Evolutionary conservation across 2,888 invertebrate species (phyloP).

Genomic region (Serrognathus titanus): DNA sequence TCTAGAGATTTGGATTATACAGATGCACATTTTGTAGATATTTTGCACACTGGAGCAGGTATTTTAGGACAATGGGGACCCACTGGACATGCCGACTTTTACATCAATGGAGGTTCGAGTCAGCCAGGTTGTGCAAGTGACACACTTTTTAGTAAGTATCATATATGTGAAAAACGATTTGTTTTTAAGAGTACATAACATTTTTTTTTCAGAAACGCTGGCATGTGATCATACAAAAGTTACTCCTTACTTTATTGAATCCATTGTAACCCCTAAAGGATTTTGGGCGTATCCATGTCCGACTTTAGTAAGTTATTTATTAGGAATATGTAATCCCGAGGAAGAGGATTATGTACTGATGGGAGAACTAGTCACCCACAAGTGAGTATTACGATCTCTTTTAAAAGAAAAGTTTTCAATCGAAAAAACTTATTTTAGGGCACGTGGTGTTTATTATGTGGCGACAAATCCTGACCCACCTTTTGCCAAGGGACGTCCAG

Average conservation of each 20-base stretch:
- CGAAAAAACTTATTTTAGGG: constrained; percentile 53
- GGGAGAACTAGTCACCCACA: constrained; percentile 78
- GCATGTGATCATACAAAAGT: constrained; percentile 89
- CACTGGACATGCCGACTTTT: constrained; percentile 84
- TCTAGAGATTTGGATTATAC: constrained; percentile 75
- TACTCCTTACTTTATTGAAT: constrained; percentile 86
- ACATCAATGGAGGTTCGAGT: constrained; percentile 84
- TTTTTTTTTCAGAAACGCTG: constrained; percentile 64
- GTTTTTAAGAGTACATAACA: neutral
- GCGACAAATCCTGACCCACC: constrained; percentile 80
- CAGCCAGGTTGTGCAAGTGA: constrained; percentile 83
- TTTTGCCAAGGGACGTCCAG: constrained; percentile 79
- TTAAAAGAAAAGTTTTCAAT: neutral
- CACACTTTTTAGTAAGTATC: constrained; percentile 71
- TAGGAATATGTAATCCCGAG: constrained; percentile 79
- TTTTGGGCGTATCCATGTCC: constrained; percentile 86
- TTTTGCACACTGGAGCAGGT: constrained; percentile 81
- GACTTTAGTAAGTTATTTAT: constrained; percentile 75
- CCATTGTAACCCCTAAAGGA: constrained; percentile 73
- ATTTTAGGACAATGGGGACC: constrained; percentile 88
- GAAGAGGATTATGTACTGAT: constrained; percentile 77
- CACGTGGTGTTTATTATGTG: constrained; percentile 83
- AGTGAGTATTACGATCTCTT: constrained; percentile 54
- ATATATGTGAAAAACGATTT: neutral
- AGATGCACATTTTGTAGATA: constrained; percentile 81